Percentiles rank a stretch among this genome's conserved stretches.
phyloP scores from a whole-genome alignment of 2,888 invertebrate genomes.

The Netelia virgata region DNA sequence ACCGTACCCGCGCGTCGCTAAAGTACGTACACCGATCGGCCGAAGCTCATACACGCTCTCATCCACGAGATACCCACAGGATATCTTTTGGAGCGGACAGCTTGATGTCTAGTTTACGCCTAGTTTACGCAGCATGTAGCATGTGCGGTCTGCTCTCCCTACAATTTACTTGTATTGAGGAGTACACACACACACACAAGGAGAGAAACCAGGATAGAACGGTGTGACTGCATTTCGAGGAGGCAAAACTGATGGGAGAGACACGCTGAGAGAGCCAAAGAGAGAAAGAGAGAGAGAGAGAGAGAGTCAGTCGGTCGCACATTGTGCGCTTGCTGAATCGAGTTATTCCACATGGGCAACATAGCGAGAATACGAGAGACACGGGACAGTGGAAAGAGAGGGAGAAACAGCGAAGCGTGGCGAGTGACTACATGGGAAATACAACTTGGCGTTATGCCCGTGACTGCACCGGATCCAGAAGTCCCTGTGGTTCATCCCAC shows the following conservation, averaged over 20 bases:
- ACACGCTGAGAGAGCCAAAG: conserved; percentile 14
- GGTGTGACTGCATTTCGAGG: conserved; percentile 56
- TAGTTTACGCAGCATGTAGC: conserved; percentile 60
- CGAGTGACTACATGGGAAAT: conserved; percentile 38
- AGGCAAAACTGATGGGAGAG: conserved; percentile 56
- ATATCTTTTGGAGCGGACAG: conserved; percentile 50
- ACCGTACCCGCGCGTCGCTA: not conserved
- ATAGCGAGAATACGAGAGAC: conserved; percentile 51
- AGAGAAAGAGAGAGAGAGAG: not conserved
- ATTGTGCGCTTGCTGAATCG: conserved; percentile 68
- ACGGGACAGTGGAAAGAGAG: not conserved
- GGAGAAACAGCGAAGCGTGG: conserved; percentile 11
- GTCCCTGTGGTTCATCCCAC: conserved; percentile 63
- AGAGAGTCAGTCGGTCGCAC: conserved; percentile 52
- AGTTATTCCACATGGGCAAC: conserved; percentile 60
- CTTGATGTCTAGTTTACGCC: conserved; percentile 75
- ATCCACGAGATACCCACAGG: conserved; percentile 4
- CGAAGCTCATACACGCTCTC: not conserved
- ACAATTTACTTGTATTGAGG: conserved; percentile 76
- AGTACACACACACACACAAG: conserved; percentile 13
- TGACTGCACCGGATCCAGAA: conserved; percentile 59
- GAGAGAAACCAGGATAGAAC: conserved; percentile 28
- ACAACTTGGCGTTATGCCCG: conserved; percentile 69
- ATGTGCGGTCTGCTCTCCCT: conserved; percentile 49
- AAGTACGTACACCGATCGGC: conserved; percentile 2